Conservation (phyloP, 1,140 invertebrate genomes). For the Aphaenogaster floridana region DNA sequence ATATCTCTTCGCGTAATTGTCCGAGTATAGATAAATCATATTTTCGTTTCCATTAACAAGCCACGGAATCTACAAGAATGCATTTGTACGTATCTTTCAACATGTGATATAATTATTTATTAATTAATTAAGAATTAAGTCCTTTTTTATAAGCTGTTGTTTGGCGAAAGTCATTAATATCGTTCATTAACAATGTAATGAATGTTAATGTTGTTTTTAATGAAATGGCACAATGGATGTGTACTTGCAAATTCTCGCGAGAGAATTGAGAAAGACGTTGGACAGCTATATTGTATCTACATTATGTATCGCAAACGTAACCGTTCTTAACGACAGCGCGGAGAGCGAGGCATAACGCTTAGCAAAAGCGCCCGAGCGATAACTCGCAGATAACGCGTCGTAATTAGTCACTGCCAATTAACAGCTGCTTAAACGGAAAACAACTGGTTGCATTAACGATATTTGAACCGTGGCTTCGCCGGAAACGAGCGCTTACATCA, state of each 20-base stretch:
- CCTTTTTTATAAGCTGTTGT: background rate
- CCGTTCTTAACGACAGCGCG: constrained; percentile 50
- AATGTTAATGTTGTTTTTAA: constrained; percentile 24
- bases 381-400: constrained; percentile 83
- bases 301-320: constrained; percentile 59
- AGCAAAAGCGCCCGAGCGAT: constrained; percentile 79
- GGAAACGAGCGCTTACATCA: constrained; percentile 66
- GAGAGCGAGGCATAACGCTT: constrained; percentile 44
- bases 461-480: constrained; percentile 67
- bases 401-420: constrained; percentile 88
- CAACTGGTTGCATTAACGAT: constrained; percentile 83
- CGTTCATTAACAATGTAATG: constrained; percentile 23
- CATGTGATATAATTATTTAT: constrained; percentile 16
- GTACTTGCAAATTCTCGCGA: background rate
- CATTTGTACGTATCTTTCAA: background rate
- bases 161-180: background rate
- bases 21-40: constrained; percentile 1
- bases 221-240: background rate
- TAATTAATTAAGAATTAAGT: constrained; percentile 33
- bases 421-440: constrained; percentile 87
- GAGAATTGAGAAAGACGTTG: constrained; percentile 1
- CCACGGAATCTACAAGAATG: background rate
- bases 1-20: constrained; percentile 13
- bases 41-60: constrained; percentile 26
- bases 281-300: constrained; percentile 14